A percentile compares a stretch with the other conserved stretches of the same genome.
Evolutionary conservation across 2,888 invertebrate genomes (phyloP).

Genomic region (Pollenia angustigena): DNA sequence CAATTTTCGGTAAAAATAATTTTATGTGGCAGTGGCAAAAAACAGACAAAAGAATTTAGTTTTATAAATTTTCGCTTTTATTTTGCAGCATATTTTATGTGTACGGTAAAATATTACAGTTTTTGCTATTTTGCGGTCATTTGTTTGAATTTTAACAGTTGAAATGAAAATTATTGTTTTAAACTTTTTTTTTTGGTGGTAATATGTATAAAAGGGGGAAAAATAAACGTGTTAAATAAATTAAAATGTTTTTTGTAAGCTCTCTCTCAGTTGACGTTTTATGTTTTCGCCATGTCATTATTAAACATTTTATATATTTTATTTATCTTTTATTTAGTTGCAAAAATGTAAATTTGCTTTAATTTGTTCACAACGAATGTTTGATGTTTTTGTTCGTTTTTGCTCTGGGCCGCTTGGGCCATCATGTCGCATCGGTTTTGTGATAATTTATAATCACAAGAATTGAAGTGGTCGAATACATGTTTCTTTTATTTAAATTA

Average conservation of each 20-base stretch:
- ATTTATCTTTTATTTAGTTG: not conserved
- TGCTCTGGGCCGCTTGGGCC: not conserved
- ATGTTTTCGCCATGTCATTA: constrained; percentile 16
- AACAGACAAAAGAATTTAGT: constrained; percentile 27
- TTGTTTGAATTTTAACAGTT: constrained; percentile 36
- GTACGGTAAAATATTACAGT: not conserved
- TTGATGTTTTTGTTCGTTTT: not conserved
- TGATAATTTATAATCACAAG: too few species aligned
- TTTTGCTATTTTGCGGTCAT: constrained; percentile 22
- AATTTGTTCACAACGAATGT: not conserved
- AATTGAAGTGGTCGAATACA: too few species aligned
- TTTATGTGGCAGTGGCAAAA: constrained; percentile 1
- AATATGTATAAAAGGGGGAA: not conserved
- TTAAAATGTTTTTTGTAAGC: not conserved
- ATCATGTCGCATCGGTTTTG: too few species aligned
- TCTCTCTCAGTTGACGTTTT: not conserved
- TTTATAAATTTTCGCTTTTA: not conserved
- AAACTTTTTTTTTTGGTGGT: not conserved
- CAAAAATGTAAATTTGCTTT: constrained; percentile 4
- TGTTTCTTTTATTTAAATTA: too few species aligned
- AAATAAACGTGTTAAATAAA: constrained; percentile 36
- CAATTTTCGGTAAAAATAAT: not conserved
- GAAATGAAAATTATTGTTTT: constrained; percentile 20
- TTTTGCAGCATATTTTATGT: constrained; percentile 4
- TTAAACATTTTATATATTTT: not conserved